These are phyloP conservation scores for Sarcophaga variegata DNA, from an alignment of 2,888 invertebrate species.

Conservation along the genomic window DNA sequence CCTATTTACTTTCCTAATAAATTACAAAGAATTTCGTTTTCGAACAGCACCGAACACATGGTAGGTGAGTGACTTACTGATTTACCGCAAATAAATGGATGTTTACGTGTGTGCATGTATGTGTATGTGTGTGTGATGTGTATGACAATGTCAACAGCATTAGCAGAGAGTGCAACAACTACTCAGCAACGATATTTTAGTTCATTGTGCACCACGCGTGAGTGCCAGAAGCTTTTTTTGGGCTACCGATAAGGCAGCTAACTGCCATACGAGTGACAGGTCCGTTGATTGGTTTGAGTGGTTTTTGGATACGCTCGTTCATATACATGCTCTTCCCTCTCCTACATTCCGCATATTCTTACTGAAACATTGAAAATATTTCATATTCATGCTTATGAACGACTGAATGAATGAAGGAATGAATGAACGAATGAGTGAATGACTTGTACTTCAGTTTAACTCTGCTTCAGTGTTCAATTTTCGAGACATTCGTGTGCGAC, in stretches of 20 bases:
- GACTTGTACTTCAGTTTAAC: constrained; percentile 52
- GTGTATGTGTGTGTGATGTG: not conserved
- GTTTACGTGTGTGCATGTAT: not conserved
- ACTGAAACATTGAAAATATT: constrained; percentile 3
- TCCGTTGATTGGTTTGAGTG: constrained; percentile 79
- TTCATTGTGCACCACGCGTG: constrained; percentile 73
- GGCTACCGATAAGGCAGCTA: constrained; percentile 79
- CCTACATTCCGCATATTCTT: constrained; percentile 49
- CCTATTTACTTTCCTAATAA: too few relatives aligned
- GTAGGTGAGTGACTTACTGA: constrained; percentile 24
- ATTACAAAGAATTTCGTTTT: not conserved
- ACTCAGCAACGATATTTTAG: constrained; percentile 30
- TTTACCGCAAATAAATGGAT: not conserved
- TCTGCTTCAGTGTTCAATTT: constrained; percentile 4
- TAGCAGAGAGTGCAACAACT: constrained; percentile 13
- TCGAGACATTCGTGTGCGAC: constrained; percentile 68
- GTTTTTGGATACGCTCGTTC: constrained; percentile 65
- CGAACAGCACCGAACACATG: not conserved
- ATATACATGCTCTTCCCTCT: not conserved
- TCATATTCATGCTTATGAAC: too few relatives aligned
- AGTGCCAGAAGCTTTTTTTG: constrained; percentile 78
- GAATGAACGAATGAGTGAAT: constrained; percentile 67
- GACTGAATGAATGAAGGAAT: too few relatives aligned
- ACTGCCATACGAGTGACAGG: constrained; percentile 74
- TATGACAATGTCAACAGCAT: constrained; percentile 56